phyloP scores from a whole-genome alignment of 2,888 invertebrate genomes.

The Brachypterus glaber region DNA sequence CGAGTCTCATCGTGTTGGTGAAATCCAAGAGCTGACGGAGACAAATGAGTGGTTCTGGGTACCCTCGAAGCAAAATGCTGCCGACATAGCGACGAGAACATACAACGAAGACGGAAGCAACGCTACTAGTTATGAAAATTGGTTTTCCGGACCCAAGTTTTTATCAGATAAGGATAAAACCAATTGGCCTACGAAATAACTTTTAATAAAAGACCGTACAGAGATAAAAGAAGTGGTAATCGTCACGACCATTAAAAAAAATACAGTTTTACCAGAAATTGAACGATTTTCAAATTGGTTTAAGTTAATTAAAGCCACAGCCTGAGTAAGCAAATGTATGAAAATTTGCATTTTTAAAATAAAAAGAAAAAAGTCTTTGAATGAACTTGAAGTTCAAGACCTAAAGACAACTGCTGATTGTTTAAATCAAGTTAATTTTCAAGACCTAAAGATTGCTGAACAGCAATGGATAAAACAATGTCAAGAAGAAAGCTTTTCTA shows the following conservation, averaged over 20 bases:
- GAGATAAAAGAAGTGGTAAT: too few relatives aligned
- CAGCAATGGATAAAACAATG: conserved; percentile 1
- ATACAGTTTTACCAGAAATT: conserved; percentile 4
- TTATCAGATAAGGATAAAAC: conserved; percentile 1
- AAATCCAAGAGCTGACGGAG: conserved; percentile 21
- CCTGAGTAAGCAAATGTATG: background rate
- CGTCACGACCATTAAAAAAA: background rate
- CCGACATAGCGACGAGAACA: conserved; percentile 20
- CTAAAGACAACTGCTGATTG: too few relatives aligned
- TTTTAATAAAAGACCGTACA: too few relatives aligned
- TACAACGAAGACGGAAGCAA: too few relatives aligned
- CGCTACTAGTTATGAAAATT: too few relatives aligned
- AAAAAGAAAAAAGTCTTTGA: conserved; percentile 1
- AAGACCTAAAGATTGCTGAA: conserved; percentile 1
- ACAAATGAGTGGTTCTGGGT: conserved; percentile 17
- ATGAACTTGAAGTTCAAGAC: too few relatives aligned
- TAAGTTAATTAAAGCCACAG: conserved; percentile 7
- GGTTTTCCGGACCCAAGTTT: conserved; percentile 6
- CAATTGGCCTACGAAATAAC: conserved; percentile 2
- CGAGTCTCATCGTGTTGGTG: conserved; percentile 19
- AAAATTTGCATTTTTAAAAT: conserved; percentile 1
- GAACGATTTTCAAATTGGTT: conserved; percentile 7
- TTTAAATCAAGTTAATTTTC: too few relatives aligned
- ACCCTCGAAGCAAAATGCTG: conserved; percentile 18
- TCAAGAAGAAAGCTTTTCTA: conserved; percentile 5